Conservation (phyloP, 2,888 invertebrate genomes). For the Galerucella calmariensis region DNA sequence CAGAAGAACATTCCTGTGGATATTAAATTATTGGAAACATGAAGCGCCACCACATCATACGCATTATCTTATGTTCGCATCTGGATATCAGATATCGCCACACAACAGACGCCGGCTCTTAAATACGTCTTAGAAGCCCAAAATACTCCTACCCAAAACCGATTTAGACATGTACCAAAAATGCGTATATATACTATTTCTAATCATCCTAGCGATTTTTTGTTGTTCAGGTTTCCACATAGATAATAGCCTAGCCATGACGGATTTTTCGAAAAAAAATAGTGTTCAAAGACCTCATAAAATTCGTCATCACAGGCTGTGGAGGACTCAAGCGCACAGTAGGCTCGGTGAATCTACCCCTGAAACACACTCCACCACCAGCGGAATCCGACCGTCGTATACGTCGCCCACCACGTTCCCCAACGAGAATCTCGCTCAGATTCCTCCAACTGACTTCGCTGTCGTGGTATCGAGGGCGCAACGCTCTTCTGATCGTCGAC, state of each 20-base stretch:
- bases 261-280: slow-evolving; percentile 58
- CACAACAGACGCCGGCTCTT: slow-evolving; percentile 56
- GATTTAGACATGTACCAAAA: slow-evolving; percentile 64
- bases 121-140: slow-evolving; percentile 46
- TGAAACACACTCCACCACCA: no score
- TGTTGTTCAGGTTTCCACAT: slow-evolving; percentile 66
- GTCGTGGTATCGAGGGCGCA: slow-evolving; percentile 41
- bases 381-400: not conserved
- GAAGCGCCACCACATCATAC: slow-evolving; percentile 57
- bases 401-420: slow-evolving; percentile 37
- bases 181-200: slow-evolving; percentile 65
- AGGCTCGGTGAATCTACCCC: no score
- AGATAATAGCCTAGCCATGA: slow-evolving; percentile 60
- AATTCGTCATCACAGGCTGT: slow-evolving; percentile 53
- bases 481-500: slow-evolving; percentile 34
- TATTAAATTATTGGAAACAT: slow-evolving; percentile 55
- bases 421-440: slow-evolving; percentile 49
- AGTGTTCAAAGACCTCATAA: slow-evolving; percentile 48
- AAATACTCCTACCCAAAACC: slow-evolving; percentile 26
- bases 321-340: slow-evolving; percentile 48
- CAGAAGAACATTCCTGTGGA: slow-evolving; percentile 17
- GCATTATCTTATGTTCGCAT: slow-evolving; percentile 56
- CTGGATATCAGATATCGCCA: slow-evolving; percentile 57
- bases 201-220: slow-evolving; percentile 64
- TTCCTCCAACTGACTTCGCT: slow-evolving; percentile 47